Base-by-base conservation (phyloP, 2,113 vertebrate species). In the Hucho hucho region DNA sequence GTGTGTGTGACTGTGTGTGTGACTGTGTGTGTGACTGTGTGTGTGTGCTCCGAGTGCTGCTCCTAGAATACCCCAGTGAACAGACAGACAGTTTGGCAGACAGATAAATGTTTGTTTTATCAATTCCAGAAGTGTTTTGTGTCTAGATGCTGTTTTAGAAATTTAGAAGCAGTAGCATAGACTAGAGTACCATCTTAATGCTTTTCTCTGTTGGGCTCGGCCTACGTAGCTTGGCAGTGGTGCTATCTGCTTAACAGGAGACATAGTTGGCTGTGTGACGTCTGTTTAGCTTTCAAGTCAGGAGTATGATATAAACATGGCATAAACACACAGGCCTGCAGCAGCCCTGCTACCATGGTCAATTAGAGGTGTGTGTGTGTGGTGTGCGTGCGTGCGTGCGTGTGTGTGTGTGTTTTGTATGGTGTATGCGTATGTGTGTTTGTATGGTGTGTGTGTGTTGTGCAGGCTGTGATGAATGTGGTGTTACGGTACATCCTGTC, bases 141-240 rank as follows among this genome's bases (percentile, higher is more conserved):
- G 29, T 37, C n/a, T 70, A 43, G 37, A 14, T 67, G 29, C 25
- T 32, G 29, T 37, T 29, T 67, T 16, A 20, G 16, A 56, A 56
- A 56, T 56, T 16, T 16, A 81, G 26, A 29, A 68, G 81, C 75
- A 53, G 80, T 66, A 69, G 83, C 76, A 66, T 71, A 75, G 70
- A 69, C 85, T 79, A 79, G 85, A 84, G 37, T 43, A 43, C 89
- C 87, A 89, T 91, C 86, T 88, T 90, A 87, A 89, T 90, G 87
- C 80, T 85, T 76, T 86, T 86, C 83, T 89, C 89, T 90, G 80
- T 72, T 75, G 90, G 90, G 87, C 87, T 88, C 90, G 90, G 90
- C 89, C 90, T 90, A 91, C 88, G 90, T 93, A 87, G 82, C 75
- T 73, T 74, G 75, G 77, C 76, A 11, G 75, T 83, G 74, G 69